phyloP scores from a whole-genome alignment of 2,888 invertebrate genomes.

The Bursaphelenchus okinawaensis region DNA sequence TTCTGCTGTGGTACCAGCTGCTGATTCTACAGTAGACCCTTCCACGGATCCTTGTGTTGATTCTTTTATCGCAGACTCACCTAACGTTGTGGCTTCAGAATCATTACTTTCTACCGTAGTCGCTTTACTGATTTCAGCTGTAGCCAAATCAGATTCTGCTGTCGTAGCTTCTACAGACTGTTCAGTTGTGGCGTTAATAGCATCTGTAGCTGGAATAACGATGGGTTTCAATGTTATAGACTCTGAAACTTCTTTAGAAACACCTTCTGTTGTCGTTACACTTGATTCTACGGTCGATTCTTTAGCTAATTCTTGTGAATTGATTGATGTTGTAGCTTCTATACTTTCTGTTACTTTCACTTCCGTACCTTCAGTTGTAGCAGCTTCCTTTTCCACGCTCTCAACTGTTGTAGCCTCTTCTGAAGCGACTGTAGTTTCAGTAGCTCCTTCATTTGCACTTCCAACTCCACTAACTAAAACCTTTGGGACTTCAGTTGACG shows the following conservation, averaged over 20 bases:
- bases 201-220: not conserved
- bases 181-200: conserved; percentile 6
- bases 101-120: too few species aligned
- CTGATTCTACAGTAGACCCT: not conserved
- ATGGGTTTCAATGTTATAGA: not conserved
- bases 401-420: too few species aligned
- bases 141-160: not conserved
- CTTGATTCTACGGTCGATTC: not conserved
- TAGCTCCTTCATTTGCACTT: too few species aligned
- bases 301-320: not conserved
- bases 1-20: not conserved
- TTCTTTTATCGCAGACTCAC: too few species aligned
- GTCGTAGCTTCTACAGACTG: not conserved
- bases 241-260: not conserved
- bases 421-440: too few species aligned
- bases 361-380: conserved; percentile 1
- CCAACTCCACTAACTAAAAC: too few species aligned
- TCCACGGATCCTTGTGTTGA: not conserved
- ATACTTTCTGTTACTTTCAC: not conserved
- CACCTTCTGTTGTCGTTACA: not conserved
- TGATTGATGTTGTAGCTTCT: not conserved
- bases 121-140: not conserved
- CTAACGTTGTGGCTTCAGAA: too few species aligned
- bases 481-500: too few species aligned
- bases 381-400: conserved; percentile 1